Conservation (phyloP, 2,113 vertebrate species). For the Girardinichthys multiradiatus region DNA sequence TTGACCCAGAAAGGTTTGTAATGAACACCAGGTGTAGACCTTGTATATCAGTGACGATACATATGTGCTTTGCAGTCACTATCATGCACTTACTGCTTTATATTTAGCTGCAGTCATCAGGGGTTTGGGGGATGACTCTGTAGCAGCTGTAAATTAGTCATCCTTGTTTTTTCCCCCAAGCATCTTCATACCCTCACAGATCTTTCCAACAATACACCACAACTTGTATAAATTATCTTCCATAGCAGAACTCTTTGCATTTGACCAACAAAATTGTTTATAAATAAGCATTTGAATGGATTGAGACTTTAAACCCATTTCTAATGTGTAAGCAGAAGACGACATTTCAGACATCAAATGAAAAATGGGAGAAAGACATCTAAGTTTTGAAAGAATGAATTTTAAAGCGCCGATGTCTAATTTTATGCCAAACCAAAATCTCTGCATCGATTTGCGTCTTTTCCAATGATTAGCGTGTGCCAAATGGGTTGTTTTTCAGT, state of each 20-base stretch:
- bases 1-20: conserved; percentile 46
- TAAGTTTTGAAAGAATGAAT: conserved; percentile 28
- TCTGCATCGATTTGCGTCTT: conserved; percentile 45
- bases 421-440: conserved; percentile 44
- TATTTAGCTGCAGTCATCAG: conserved; percentile 54
- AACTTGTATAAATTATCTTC: conserved; percentile 3
- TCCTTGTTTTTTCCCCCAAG: conserved; percentile 11
- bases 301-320: not conserved
- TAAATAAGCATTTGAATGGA: too few species aligned
- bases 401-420: conserved; percentile 35
- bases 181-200: conserved; percentile 20
- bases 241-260: not conserved
- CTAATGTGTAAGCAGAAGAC: conserved; percentile 10
- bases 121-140: conserved; percentile 33
- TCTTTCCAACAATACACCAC: conserved; percentile 13
- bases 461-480: conserved; percentile 38
- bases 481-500: conserved; percentile 51
- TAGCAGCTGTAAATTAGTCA: conserved; percentile 29
- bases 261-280: too few species aligned
- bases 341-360: conserved; percentile 7
- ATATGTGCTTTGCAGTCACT: conserved; percentile 32
- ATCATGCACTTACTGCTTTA: conserved; percentile 35
- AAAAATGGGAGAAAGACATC: conserved; percentile 13
- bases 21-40: conserved; percentile 32
- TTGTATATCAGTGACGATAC: conserved; percentile 34